These are phyloP conservation scores for Pollenia angustigena DNA, from an alignment of 2,888 invertebrate species.

Conservation along the genomic window DNA sequence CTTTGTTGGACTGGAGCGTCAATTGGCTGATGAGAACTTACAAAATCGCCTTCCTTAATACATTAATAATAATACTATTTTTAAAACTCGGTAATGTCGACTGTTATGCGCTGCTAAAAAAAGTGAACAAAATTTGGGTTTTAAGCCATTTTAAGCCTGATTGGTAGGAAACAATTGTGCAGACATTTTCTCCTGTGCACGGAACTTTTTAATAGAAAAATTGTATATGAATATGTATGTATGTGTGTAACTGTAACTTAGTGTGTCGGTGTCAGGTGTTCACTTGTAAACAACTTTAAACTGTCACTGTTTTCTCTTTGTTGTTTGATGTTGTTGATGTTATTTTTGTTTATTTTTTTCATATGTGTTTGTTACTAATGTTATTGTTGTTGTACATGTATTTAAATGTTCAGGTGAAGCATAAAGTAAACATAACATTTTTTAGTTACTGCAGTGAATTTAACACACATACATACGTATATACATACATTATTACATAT, in stretches of 20 bases:
- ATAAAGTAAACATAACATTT: conserved; percentile 38
- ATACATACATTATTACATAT: not conserved
- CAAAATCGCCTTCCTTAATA: too few species aligned
- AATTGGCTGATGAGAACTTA: too few species aligned
- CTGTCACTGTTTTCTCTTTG: conserved; percentile 39
- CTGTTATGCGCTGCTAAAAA: too few species aligned
- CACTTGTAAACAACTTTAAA: conserved; percentile 60
- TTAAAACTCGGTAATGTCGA: too few species aligned
- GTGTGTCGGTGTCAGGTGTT: conserved; percentile 48
- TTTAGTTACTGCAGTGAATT: conserved; percentile 21
- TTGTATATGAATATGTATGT: not conserved
- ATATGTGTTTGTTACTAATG: not conserved
- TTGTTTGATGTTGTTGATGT: not conserved
- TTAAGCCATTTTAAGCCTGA: not conserved
- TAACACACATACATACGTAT: not conserved
- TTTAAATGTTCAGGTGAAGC: conserved; percentile 28
- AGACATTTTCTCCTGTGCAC: conserved; percentile 8
- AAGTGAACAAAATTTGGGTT: not conserved
- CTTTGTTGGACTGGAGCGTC: too few species aligned
- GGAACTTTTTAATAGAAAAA: conserved; percentile 5
- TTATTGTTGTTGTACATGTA: conserved; percentile 11
- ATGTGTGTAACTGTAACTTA: not conserved
- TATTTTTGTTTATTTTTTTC: not conserved
- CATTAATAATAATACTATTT: too few species aligned
- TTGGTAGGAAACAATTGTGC: not conserved